Evolutionary conservation across 2,888 invertebrate species (phyloP), one percentile per base, ranked within the genome.

Genomic region (Chrysina gloriosa): DNA sequence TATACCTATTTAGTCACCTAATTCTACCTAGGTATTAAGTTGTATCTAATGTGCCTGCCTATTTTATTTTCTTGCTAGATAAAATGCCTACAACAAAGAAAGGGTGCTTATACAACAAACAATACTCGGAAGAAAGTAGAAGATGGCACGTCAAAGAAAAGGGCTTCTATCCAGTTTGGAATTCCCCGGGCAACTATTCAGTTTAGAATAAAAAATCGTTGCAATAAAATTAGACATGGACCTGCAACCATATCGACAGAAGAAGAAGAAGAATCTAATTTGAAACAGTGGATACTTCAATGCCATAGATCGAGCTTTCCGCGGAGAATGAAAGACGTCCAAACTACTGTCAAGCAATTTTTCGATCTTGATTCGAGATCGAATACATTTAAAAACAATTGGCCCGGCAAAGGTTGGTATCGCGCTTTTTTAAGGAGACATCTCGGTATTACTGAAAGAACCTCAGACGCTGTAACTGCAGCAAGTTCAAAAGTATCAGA

Each of bases 401-500:
- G 65, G 39, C 71, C 70, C 21, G 69, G 68, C 54, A 68, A 69
- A 21, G 23, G 69, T 14, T 72, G 72, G 70, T 45, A 70, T 27
- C 71, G 69, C 67, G 72, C 14, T 2, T 78, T 78, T 69, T 70
- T 78, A 42, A 76, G 73, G 70, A 68, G 77, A 63, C 75, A 78
- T 48, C 74, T 75, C 3, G 67, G 31, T 42, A 65, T 78, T 67
- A 61, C 47, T 21, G 25, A 61, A 64, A 70, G 75, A 68, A 75
- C 73, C 5, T 69, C 69, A 7, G 76, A 77, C 67, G 73, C 73
- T 58, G 76, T 77, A 2, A 76, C 73, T 61, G 61, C 73, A 54
- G 73, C 77, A 27, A 76, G 77, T 69, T 73, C 75, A 16, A 73
- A 71, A 68, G 77, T 78, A 7, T 73, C 74, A 31, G 77, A 79